Conservation (phyloP, 2,113 vertebrate species). For the Cranoglanis bouderius region DNA sequence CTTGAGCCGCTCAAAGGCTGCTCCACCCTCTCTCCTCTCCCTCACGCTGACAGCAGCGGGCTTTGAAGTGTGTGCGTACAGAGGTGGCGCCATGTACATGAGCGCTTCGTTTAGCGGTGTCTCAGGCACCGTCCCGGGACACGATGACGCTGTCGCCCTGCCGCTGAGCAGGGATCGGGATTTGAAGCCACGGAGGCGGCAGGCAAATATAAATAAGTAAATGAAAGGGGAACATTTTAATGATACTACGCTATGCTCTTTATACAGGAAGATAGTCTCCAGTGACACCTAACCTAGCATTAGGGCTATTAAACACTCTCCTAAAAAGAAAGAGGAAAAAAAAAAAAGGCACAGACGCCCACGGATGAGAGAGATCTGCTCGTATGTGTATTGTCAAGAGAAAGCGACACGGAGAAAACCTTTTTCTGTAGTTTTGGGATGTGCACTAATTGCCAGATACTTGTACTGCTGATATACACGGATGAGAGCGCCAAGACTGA, state of each 20-base stretch:
- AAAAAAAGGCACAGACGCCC: slow-evolving; percentile 55
- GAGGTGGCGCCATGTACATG: slow-evolving; percentile 66
- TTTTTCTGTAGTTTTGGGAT: slow-evolving; percentile 60
- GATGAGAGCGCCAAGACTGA: slow-evolving; percentile 5
- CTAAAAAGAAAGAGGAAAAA: slow-evolving; percentile 48
- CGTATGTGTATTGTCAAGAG: slow-evolving; percentile 56
- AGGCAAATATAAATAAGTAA: slow-evolving; percentile 66
- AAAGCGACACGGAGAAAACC: slow-evolving; percentile 60
- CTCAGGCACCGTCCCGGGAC: slow-evolving; percentile 71
- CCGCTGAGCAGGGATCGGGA: slow-evolving; percentile 46
- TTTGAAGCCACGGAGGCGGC: slow-evolving; percentile 46
- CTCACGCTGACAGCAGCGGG: slow-evolving; percentile 78
- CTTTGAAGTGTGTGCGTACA: slow-evolving; percentile 73
- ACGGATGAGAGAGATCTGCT: slow-evolving; percentile 61
- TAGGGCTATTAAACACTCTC: slow-evolving; percentile 71
- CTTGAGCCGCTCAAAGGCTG: slow-evolving; percentile 73
- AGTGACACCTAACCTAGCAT: slow-evolving; percentile 70
- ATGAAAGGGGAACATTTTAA: slow-evolving; percentile 70
- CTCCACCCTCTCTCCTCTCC: slow-evolving; percentile 70
- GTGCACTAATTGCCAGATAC: slow-evolving; percentile 66
- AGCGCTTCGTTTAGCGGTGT: slow-evolving; percentile 71
- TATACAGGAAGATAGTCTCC: slow-evolving; percentile 58
- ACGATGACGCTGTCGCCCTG: slow-evolving; percentile 58
- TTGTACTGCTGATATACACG: slow-evolving; percentile 25
- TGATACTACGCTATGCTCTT: slow-evolving; percentile 68